A percentile compares a stretch with the other conserved stretches of the same genome.
phyloP scores from a whole-genome alignment of 2,888 invertebrate species.

The Megalurothrips usitatus region DNA sequence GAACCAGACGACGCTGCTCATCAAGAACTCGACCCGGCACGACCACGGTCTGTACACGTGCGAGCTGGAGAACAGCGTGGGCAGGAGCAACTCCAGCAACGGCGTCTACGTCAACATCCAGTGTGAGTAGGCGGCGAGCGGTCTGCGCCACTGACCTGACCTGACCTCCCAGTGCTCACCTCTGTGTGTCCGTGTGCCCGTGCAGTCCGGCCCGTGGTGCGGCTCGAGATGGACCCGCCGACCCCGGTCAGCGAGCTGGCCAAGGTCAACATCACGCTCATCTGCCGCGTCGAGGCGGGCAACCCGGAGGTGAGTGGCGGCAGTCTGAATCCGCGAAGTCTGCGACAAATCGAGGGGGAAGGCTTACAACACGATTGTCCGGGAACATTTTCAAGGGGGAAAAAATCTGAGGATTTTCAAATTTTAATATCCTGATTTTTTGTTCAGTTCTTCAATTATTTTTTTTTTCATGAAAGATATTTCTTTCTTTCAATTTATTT shows the following conservation, averaged over 20 bases:
- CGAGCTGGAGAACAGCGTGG: conserved; percentile 72
- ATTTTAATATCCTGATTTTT: too few species aligned
- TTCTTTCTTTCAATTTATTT: too few species aligned
- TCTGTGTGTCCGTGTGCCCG: too few species aligned
- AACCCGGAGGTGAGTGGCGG: conserved; percentile 58
- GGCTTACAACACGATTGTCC: too few species aligned
- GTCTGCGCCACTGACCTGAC: too few species aligned
- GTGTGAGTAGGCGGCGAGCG: conserved; percentile 66
- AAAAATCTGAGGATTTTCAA: too few species aligned
- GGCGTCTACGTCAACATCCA: conserved; percentile 72
- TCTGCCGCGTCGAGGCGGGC: conserved; percentile 72
- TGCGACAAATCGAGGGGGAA: too few species aligned
- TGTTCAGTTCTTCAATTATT: too few species aligned
- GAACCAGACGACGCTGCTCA: conserved; percentile 69
- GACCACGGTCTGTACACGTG: conserved; percentile 87
- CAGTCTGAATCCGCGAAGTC: too few species aligned
- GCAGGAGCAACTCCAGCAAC: conserved; percentile 67
- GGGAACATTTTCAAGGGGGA: too few species aligned
- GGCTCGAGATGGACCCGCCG: conserved; percentile 69
- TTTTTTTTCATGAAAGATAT: too few species aligned
- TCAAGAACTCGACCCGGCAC: conserved; percentile 66
- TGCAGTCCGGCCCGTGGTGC: conserved; percentile 72
- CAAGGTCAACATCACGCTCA: conserved; percentile 72
- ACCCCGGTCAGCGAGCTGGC: conserved; percentile 74
- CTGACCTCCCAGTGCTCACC: too few species aligned